Base-by-base conservation (phyloP, 1,140 invertebrate species). In the Sesamia nonagrioides region DNA sequence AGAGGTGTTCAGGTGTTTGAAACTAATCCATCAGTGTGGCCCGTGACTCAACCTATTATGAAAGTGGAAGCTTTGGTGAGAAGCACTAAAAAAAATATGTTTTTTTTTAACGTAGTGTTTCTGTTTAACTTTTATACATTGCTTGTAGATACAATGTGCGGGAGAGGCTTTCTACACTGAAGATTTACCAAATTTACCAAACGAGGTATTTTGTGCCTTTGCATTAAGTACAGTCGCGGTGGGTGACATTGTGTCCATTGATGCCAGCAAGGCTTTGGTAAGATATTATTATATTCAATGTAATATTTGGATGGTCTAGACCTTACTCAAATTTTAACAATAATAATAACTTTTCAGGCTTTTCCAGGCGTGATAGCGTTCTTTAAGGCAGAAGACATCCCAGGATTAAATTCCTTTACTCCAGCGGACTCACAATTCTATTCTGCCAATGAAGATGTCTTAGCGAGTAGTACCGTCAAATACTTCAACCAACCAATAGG, bases 401-500 rank as follows among this genome's bases (percentile, higher is more conserved):
- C 97, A 0, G 97, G 97, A 8, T 87, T 92, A 60, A 98, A 98
- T 87, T 88, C 92, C 1, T 97, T 95, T 63, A 94, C 91, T 11
- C 82, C 91, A 3, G 80, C 63, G 0, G 42, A 82, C 0, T 72
- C 75, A 77, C 37, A 79, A n/a, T 42, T 92, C 11, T 82, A 78
- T 72, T n/a, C 78, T 33, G 71, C 77, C 0, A 90, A 94, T 76
- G 95, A 96, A 91, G 95, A 96, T 87, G 86, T 96, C 15, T 93
- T 96, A 82, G 95, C 94, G 75, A 81, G 86, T 45, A 90, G 89
- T 6, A 78, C 82, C 11, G 95, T 98, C 0, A 86, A 93, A 21
- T 97, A 96, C 87, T 96, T 96, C 54, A 96, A 97, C 8, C 97
- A 98, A 86, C 96, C 97, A 0, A 86, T 97, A 6, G 98, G 97